Evolutionary conservation across 2,113 vertebrate genomes (phyloP).

Genomic region (Hemiprocne comata): DNA sequence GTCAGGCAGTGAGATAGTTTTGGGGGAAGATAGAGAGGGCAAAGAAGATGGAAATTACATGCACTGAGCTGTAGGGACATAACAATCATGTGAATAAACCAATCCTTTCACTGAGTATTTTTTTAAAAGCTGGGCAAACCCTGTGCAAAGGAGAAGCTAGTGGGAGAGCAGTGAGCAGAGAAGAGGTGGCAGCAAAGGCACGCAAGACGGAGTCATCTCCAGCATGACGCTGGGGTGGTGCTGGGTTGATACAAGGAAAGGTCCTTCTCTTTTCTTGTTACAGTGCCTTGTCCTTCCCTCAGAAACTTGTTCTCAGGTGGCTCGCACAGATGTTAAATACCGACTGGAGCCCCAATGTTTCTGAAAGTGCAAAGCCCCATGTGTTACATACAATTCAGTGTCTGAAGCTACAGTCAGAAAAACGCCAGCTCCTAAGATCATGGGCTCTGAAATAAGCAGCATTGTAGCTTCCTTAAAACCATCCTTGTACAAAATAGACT

Average conservation of each 20-base stretch:
- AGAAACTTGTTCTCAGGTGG: background rate
- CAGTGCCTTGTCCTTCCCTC: background rate
- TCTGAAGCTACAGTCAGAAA: background rate
- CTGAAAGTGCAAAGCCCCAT: background rate
- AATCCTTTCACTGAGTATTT: background rate
- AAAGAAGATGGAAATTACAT: background rate
- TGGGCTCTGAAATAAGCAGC: background rate
- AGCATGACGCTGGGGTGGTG: accelerated
- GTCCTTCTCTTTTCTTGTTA: background rate
- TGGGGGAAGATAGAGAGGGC: background rate
- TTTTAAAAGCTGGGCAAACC: background rate
- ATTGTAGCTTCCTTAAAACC: background rate
- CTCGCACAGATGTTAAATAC: background rate
- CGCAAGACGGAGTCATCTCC: background rate
- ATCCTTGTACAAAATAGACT: background rate
- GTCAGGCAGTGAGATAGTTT: background rate
- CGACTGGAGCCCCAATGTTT: background rate
- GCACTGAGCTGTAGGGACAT: background rate
- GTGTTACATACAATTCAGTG: background rate
- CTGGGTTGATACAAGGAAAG: background rate
- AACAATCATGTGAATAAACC: background rate
- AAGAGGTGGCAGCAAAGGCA: accelerated
- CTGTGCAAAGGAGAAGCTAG: background rate
- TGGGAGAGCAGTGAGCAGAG: background rate
- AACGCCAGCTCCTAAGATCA: accelerated